These are phyloP conservation scores for Hippoglossus stenolepis DNA, from an alignment of 2,113 vertebrate genomes.

Conservation along the genomic window DNA sequence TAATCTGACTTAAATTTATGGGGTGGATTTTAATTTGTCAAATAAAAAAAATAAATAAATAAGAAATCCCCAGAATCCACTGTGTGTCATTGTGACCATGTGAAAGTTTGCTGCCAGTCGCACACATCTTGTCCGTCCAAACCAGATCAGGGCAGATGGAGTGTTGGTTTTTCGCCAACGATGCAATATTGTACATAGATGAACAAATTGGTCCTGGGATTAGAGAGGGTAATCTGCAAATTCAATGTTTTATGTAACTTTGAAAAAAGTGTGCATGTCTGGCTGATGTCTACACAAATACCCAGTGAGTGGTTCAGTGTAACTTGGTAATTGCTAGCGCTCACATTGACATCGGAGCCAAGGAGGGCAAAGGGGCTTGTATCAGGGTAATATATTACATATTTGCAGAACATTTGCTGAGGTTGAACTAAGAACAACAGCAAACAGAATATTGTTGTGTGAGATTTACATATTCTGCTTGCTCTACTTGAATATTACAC, in stretches of 20 bases:
- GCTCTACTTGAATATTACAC: background rate
- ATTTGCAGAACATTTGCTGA: slow-evolving; percentile 49
- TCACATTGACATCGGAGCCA: slow-evolving; percentile 36
- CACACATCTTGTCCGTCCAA: slow-evolving; percentile 51
- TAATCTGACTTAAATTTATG: slow-evolving; percentile 1
- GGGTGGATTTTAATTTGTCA: slow-evolving; percentile 21
- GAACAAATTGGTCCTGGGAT: slow-evolving; percentile 74
- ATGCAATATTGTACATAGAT: slow-evolving; percentile 73
- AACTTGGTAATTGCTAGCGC: slow-evolving; percentile 58
- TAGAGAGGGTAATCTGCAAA: slow-evolving; percentile 75
- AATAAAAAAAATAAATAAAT: background rate
- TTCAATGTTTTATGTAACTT: slow-evolving; percentile 74
- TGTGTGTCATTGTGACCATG: background rate
- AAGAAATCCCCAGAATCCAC: background rate
- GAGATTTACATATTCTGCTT: background rate
- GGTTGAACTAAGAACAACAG: slow-evolving; percentile 6
- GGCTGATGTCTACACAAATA: slow-evolving; percentile 63
- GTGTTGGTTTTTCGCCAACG: slow-evolving; percentile 58
- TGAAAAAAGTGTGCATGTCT: slow-evolving; percentile 66
- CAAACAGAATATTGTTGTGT: background rate
- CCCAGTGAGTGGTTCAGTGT: slow-evolving; percentile 53
- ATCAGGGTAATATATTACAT: slow-evolving; percentile 31
- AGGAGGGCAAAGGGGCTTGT: slow-evolving; percentile 20
- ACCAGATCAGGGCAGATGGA: slow-evolving; percentile 54
- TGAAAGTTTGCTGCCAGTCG: slow-evolving; percentile 2